Evolutionary conservation across 1,140 invertebrate genomes (phyloP), one percentile per base, ranked within the genome.

Genomic region (Aplysia californica): DNA sequence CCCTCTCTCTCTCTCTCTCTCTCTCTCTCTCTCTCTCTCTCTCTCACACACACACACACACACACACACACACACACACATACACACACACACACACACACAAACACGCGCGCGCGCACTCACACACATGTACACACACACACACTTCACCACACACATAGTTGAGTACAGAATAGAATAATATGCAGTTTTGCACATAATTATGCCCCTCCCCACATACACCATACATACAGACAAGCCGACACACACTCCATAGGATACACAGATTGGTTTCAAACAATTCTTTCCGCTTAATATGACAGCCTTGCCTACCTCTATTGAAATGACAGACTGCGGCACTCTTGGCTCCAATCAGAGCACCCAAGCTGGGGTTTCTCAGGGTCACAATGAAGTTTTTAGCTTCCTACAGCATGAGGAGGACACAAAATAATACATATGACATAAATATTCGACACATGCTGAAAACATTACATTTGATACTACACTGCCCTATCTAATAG

Each of bases 341-440:
- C 85, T 70, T 91, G 90, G 72, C 92, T 79, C 83, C 88, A 88
- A 76, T 92, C 91, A 75, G 92, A 90, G 73, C 91, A 88, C 77
- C 89, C 82, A 58, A 91, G 86, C 74, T 92, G 87, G 85, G 90
- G 91, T 72, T 93, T 76, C 86, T 92, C 90, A 79, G 92, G 83
- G 88, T 92, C 90, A 90, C 80, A 35, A 88, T 85, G 74, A 88
- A 87, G 76, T 87, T 88, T 76, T 85, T 86, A n/a, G 81, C 75
- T 67, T 79, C 82, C 87, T 88, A 77, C 35, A 83, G 80, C 56
- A 69, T 55, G 78, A 65, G 59, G 33, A 76, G 74, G 77, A 23
- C 38, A 15, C 1, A 92, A 92, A 81, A 90, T 91, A 29, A 4
- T 70, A n/a, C 20, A 70, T 44, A 15, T 20, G 21, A 10, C 3